A percentile compares a stretch with the other conserved stretches of the same genome.
Conservation (phyloP, 2,888 invertebrate species). For the Eupithecia pulchellata region DNA sequence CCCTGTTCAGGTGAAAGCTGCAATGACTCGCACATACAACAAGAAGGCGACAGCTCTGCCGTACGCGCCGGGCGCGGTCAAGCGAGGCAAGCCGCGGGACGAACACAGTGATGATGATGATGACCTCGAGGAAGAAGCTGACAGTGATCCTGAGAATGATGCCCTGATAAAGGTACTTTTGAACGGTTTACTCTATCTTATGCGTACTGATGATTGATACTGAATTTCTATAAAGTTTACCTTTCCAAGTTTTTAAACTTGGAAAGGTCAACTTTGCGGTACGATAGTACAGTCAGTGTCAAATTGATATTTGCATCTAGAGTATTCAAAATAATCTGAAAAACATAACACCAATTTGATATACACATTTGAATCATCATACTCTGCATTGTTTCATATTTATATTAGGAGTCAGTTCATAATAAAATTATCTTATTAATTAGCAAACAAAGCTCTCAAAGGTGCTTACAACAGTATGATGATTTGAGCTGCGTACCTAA, state of each 20-base stretch:
- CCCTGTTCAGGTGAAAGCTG: constrained; percentile 91
- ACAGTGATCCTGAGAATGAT: constrained; percentile 89
- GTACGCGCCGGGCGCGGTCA: constrained; percentile 88
- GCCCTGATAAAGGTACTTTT: constrained; percentile 90
- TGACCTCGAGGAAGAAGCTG: constrained; percentile 77
- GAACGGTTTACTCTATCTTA: background rate
- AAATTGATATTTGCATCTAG: too few species aligned
- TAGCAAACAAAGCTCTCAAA: too few species aligned
- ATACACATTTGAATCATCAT: too few species aligned
- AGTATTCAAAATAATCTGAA: too few species aligned
- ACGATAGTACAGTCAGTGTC: too few species aligned
- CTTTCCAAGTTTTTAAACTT: background rate
- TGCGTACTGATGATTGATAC: background rate
- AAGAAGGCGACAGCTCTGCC: constrained; percentile 92
- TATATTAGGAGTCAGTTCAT: too few species aligned
- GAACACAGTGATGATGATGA: constrained; percentile 68
- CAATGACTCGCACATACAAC: constrained; percentile 96
- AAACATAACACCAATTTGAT: too few species aligned
- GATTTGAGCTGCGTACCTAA: too few species aligned
- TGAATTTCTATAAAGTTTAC: background rate
- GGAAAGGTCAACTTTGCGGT: too few species aligned
- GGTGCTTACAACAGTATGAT: too few species aligned
- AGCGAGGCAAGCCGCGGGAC: constrained; percentile 84
- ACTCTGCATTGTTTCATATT: too few species aligned
- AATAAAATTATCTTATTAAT: too few species aligned